Conservation (phyloP, 2,888 invertebrate species). For the Dicycla oo region DNA sequence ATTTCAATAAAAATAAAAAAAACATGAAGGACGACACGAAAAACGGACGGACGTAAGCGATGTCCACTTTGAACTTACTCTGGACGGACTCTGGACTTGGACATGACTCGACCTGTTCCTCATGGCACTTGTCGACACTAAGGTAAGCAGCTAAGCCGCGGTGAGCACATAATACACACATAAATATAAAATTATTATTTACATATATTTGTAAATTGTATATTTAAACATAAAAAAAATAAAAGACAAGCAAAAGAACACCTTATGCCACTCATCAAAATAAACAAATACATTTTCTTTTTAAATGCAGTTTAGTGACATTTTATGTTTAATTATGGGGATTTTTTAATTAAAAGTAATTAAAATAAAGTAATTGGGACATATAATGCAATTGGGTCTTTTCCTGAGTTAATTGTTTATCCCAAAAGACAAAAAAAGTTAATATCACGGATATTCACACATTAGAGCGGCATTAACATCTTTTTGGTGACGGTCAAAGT, state of each 20-base stretch:
- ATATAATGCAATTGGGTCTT: neutral
- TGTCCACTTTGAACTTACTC: slow-evolving; percentile 78
- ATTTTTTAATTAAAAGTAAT: neutral
- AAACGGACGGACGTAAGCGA: slow-evolving; percentile 49
- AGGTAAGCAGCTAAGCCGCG: slow-evolving; percentile 83
- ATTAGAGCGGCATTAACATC: slow-evolving; percentile 53
- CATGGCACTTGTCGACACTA: slow-evolving; percentile 81
- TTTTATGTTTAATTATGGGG: slow-evolving; percentile 6
- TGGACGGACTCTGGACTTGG: slow-evolving; percentile 74
- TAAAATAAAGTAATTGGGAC: slow-evolving; percentile 6
- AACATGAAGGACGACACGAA: slow-evolving; percentile 49
- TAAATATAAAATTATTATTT: slow-evolving; percentile 69
- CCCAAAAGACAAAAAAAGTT: slow-evolving; percentile 20
- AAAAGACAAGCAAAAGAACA: slow-evolving; percentile 49
- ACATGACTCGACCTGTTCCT: slow-evolving; percentile 73
- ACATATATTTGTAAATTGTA: slow-evolving; percentile 55
- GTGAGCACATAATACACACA: slow-evolving; percentile 77
- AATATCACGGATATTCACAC: slow-evolving; percentile 32
- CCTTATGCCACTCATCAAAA: slow-evolving; percentile 45
- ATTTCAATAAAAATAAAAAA: neutral
- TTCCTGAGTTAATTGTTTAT: slow-evolving; percentile 7
- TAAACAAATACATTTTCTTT: neutral
- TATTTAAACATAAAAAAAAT: slow-evolving; percentile 19
- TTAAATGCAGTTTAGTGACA: slow-evolving; percentile 40
- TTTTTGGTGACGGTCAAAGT: slow-evolving; percentile 27